A percentile compares a stretch with the other conserved stretches of the same genome.
phyloP scores from a whole-genome alignment of 2,113 vertebrate species.

The Periophthalmodon schlosseri region DNA sequence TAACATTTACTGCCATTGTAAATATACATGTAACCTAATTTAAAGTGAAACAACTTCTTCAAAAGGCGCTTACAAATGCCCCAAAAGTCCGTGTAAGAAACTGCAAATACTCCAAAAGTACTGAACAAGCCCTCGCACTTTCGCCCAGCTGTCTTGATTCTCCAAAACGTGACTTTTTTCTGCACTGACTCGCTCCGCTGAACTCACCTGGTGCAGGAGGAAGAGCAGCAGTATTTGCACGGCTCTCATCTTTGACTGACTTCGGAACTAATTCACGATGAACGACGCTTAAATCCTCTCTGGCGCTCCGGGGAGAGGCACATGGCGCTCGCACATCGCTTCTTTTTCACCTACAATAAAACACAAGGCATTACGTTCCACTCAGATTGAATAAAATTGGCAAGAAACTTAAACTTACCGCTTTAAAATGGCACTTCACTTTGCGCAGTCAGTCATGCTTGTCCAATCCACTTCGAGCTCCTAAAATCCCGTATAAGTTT shows the following conservation, averaged over 20 bases:
- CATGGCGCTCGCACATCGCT: constrained; percentile 69
- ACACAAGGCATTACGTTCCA: not conserved
- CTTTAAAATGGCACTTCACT: constrained; percentile 42
- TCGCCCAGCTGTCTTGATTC: not conserved
- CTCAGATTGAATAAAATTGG: not conserved
- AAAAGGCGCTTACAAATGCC: not conserved
- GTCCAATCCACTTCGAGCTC: constrained; percentile 53
- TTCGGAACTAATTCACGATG: constrained; percentile 76
- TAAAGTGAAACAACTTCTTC: not conserved
- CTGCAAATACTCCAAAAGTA: not conserved
- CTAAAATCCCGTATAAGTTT: constrained; percentile 41
- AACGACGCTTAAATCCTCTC: constrained; percentile 81
- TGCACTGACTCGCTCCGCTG: no score
- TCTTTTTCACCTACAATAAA: constrained; percentile 55
- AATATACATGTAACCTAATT: not conserved
- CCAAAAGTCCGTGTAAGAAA: not conserved
- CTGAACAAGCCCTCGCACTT: not conserved
- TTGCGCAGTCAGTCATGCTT: constrained; percentile 31
- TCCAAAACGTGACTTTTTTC: not conserved
- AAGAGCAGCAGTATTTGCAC: constrained; percentile 84
- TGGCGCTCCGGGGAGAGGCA: constrained; percentile 60
- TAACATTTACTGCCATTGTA: no score
- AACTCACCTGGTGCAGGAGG: constrained; percentile 89
- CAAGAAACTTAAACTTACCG: constrained; percentile 48
- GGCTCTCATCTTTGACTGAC: constrained; percentile 82